Evolutionary conservation across 2,113 vertebrate species (phyloP).

Genomic region (Mungos mungo): DNA sequence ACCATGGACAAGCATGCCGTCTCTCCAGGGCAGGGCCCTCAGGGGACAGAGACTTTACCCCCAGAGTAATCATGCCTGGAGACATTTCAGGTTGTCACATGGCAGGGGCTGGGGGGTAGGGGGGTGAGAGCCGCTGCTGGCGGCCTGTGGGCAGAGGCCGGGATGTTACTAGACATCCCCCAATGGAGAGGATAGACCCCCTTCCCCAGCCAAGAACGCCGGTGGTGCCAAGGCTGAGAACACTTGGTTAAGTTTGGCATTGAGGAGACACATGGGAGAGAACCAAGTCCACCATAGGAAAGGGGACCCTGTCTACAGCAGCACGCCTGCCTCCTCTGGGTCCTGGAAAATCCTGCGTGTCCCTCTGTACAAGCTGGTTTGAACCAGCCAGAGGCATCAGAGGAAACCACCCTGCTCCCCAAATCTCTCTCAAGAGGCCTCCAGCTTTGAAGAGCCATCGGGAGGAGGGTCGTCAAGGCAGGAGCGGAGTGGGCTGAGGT

Average conservation of each 20-base stretch:
- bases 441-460: not conserved
- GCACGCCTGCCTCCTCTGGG: not conserved
- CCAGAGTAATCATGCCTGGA: too few species aligned
- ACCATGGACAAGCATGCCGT: accelerated
- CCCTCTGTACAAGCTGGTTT: not conserved
- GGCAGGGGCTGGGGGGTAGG: too few species aligned
- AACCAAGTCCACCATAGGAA: not conserved
- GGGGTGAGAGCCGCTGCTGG: not conserved
- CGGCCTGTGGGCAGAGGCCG: not conserved
- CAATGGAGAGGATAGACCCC: not conserved
- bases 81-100: not conserved
- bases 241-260: not conserved
- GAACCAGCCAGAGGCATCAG: not conserved
- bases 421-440: not conserved
- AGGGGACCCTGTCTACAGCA: not conserved
- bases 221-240: not conserved
- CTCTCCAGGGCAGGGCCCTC: not conserved
- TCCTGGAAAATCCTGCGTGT: not conserved
- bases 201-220: not conserved
- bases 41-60: accelerated
- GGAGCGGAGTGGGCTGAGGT: not conserved
- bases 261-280: slow-evolving; percentile 43
- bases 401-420: not conserved
- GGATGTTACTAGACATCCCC: not conserved
- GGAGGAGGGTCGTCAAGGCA: not conserved